Evolutionary conservation across 2,113 vertebrate genomes (phyloP).

Genomic region (Nannobrachium achirus): DNA sequence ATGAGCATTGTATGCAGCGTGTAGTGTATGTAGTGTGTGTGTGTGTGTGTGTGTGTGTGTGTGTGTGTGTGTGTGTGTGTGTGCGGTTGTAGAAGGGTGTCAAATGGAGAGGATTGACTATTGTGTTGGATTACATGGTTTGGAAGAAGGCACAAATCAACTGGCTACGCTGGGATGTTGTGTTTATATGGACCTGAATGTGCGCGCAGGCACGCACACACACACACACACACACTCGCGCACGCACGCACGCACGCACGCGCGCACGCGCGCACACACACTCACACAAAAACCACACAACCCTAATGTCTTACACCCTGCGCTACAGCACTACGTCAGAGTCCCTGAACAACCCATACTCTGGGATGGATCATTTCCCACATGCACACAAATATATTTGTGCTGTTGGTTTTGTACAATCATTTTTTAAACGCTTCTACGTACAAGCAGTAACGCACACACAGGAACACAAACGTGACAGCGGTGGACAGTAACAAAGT

Average conservation of each 20-base stretch:
- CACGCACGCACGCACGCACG: too few species aligned
- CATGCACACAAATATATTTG: too few species aligned
- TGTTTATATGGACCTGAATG: conserved; percentile 32
- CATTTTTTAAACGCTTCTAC: too few species aligned
- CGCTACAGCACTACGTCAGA: too few species aligned
- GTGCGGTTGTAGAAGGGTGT: conserved; percentile 17
- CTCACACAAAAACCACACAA: conserved; percentile 1
- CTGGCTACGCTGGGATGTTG: conserved; percentile 31
- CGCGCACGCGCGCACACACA: conserved; percentile 7
- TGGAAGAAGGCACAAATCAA: conserved; percentile 31
- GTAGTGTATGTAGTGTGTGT: too few species aligned
- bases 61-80: background rate
- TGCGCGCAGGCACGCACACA: conserved; percentile 11
- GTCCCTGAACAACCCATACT: too few species aligned
- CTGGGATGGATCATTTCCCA: too few species aligned
- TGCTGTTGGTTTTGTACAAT: too few species aligned
- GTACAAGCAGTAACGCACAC: too few species aligned
- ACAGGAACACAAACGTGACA: too few species aligned
- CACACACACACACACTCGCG: background rate
- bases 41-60: background rate
- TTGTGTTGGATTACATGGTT: conserved; percentile 37
- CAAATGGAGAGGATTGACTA: conserved; percentile 37
- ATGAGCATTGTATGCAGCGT: background rate
- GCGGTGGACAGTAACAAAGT: too few species aligned
- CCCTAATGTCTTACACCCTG: too few species aligned